Base-by-base conservation (phyloP, 2,113 vertebrate genomes). In the Rhipidura dahli region DNA sequence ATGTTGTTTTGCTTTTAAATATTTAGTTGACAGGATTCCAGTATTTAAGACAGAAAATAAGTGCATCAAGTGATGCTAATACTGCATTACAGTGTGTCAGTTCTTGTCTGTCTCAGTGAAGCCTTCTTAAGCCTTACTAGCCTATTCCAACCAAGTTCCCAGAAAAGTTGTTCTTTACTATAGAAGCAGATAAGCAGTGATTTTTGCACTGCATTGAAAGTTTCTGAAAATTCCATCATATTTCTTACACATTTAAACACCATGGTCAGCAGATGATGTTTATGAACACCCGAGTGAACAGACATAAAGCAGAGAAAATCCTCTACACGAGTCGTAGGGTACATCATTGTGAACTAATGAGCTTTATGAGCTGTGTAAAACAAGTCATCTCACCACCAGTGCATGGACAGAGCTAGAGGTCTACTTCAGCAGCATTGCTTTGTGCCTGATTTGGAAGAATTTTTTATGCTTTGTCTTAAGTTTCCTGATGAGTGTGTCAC, bases 361-460 rank as follows among this genome's bases (percentile, higher is more conserved):
- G 18, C 40, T 83, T 28, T 50, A 7, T 53, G n/a, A 70, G 13
- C 45, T 30, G 26, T 17, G 10, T 64, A 26, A 65, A 93, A 49
- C 1, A 1, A 44, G 19, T 47, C 31, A 30, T 31, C 23, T 76
- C 9, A 31, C 31, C 24, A 68, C 24, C 2, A 7, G 0, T 31
- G 35, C 0, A 1, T 8, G 31, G 54, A 31, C 7, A 2, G 15
- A 75, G 23, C 44, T 47, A 3, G 64, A 78, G 60, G 22, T 70
- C 56, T 39, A n/a, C 61, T 60, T 85, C 61, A 75, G 53, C 31
- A 83, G 33, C 16, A 30, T 35, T 63, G 18, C 22, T 85, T 64
- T 89, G 9, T 85, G 54, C 33, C 51, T 63, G 19, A 20, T 60
- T 94, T 68, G 45, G 59, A 57, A 50, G 68, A 44, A n/a, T 44